phyloP scores from a whole-genome alignment of 2,888 invertebrate species.

The Clitarchus hookeri region DNA sequence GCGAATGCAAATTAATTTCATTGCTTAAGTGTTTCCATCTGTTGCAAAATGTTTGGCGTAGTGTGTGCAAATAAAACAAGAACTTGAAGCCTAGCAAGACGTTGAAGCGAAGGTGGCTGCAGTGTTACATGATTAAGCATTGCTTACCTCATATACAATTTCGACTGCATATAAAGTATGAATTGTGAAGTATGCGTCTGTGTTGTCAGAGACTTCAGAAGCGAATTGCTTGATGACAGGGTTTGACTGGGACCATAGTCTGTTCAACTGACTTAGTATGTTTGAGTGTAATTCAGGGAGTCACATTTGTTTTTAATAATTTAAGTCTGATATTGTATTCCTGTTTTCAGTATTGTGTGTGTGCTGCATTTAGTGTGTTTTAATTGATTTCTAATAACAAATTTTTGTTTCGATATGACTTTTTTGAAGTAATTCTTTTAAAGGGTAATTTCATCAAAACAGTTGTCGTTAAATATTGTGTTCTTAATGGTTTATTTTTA shows the following conservation, averaged over 20 bases:
- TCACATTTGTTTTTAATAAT: background rate
- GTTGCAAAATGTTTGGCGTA: background rate
- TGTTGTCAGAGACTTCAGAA: background rate
- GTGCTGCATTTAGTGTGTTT: too few relatives aligned
- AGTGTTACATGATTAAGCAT: background rate
- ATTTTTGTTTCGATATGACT: too few relatives aligned
- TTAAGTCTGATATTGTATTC: background rate
- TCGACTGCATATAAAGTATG: background rate
- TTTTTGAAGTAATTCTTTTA: too few relatives aligned
- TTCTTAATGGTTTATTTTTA: too few relatives aligned
- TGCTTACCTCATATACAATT: background rate
- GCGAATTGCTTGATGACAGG: slow-evolving; percentile 35
- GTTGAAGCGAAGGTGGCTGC: background rate
- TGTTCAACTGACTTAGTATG: slow-evolving; percentile 26
- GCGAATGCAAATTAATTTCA: background rate
- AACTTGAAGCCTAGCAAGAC: background rate
- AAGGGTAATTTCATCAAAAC: too few relatives aligned
- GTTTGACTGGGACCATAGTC: slow-evolving; percentile 41
- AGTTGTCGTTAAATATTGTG: too few relatives aligned
- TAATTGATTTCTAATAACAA: too few relatives aligned
- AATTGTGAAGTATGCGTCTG: background rate
- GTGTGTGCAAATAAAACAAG: background rate
- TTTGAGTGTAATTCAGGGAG: background rate
- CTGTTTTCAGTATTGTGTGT: too few relatives aligned
- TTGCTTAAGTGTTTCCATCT: background rate